Evolutionary conservation across 2,797 vertebrate genomes (phyloP), one percentile per base, ranked within the genome.

Genomic region (Amblyraja radiata): DNA sequence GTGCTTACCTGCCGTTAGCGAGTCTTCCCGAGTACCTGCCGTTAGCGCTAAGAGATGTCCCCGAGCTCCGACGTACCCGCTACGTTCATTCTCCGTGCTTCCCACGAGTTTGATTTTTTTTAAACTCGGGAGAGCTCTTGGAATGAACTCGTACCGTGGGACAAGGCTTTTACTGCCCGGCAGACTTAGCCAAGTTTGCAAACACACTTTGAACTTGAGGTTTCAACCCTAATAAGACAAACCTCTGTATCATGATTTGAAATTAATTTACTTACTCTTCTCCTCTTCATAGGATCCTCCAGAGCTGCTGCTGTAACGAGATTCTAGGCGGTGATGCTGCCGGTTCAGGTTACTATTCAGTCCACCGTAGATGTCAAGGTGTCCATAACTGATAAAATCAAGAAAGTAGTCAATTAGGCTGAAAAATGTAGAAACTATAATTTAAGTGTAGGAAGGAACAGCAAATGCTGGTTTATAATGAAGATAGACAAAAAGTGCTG

Each of bases 251-350:
- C 46, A 74, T 74, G 73, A 74, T 74, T 28, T 54, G 36, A 18
- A 63, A 93, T 14, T 14, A 93, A 9, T 93, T 76, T 71, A 10
- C 96, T 96, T 97, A 99, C 99, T 97, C 96, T 99, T 99, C 95
- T 99, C 99, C 94, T 99, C 99, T 95, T 99, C 99, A 0, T 99
- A 99, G n/a, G 99, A 99, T 93, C 99, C 99, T 95, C 99, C 99
- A 73, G 99, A 99, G 96, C 99, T 99, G 97, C 98, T 99, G 95
- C 99, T 99, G 96, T 99, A 99, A 93, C 99, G 98, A 93, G 99
- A 99, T 93, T 99, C 99, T 94, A 99, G 97, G 28, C 99, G 98
- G 96, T 99, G 99, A 95, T 99, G 99, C 93, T 99, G 99, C 23
- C 98, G 97, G 95, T 98, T 99, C 94, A 99, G 96, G 95, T 99